Evolutionary conservation across 2,888 invertebrate species (phyloP).

Genomic region (Eurytoma adleriae): DNA sequence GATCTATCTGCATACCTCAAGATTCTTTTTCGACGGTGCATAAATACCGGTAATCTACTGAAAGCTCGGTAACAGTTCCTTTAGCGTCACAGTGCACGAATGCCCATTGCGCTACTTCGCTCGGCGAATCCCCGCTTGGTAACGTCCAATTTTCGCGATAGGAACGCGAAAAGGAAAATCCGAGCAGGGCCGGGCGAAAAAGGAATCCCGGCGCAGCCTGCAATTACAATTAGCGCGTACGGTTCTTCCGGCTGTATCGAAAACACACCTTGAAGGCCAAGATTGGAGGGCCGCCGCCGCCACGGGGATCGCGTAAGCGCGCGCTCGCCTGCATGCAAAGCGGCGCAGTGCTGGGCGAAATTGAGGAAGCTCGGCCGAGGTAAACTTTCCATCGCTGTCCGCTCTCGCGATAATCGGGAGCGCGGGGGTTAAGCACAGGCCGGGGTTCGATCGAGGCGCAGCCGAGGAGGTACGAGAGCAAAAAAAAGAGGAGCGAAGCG

Average conservation of each 20-base stretch:
- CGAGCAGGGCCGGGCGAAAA: no score
- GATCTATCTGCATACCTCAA: no score
- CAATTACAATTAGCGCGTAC: constrained; percentile 8
- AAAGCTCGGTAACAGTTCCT: no score
- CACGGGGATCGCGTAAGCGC: background rate
- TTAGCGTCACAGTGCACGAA: no score
- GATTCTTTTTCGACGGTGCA: no score
- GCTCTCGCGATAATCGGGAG: constrained; percentile 2
- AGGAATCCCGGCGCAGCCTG: background rate
- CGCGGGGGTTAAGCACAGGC: constrained; percentile 1
- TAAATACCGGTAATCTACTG: no score
- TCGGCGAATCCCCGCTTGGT: background rate
- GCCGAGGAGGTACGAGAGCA: background rate
- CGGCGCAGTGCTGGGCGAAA: background rate
- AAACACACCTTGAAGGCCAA: constrained; percentile 3
- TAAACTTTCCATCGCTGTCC: constrained; percentile 8
- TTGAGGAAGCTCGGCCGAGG: constrained; percentile 15
- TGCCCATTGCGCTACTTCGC: no score
- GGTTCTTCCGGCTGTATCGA: constrained; percentile 1
- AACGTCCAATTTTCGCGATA: background rate
- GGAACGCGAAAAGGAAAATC: no score
- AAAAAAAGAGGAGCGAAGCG: background rate
- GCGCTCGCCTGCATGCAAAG: constrained; percentile 8
- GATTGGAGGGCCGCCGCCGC: background rate
- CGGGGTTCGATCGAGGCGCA: background rate